Base-by-base conservation (phyloP, 2,797 vertebrate genomes). In the Rhabdomys pumilio region DNA sequence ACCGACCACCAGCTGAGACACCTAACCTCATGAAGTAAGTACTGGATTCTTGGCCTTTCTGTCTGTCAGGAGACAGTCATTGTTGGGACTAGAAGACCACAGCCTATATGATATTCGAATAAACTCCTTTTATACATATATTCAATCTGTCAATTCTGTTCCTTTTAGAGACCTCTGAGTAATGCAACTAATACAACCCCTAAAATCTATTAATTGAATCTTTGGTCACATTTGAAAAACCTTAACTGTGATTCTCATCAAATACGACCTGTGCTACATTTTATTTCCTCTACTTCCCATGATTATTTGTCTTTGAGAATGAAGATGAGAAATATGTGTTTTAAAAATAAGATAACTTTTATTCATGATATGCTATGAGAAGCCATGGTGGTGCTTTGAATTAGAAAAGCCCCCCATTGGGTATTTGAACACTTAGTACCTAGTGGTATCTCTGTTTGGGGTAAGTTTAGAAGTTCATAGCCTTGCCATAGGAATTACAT, bases 191-290 rank as follows among this genome's bases (percentile, higher is more conserved):
- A 73, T 73, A 73, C 72, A 73, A 22, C 72, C 22, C 72, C 72
- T 17, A 53, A n/a, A 77, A 90, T n/a, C 61, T 76, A 15, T 47
- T 6, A 83, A 44, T 34, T 76, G 1, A 72, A 77, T 72, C 12
- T 80, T 94, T 87, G 29, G 44, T 72, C 47, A 73, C 26, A 80
- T 90, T 11, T 77, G 50, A 86, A 95, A 80, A 89, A 26, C 72
- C 7, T 53, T 87, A 89, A 2, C 59, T 24, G 34, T 83, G 29
- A 31, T 69, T 93, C n/a, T 94, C 31, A 85, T 94, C 61, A 77
- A 61, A 65, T 76, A 91, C 47, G 29, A 1, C 1, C 44, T 90
- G 10, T 53, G 63, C 10, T 80, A 38, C 14, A 31, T 57, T 24
- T 41, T 80, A 12, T 53, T 67, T 89, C 5, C 19, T 61, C 55